Evolutionary conservation across 2,113 vertebrate genomes (phyloP).

Genomic region (Galemys pyrenaicus): DNA sequence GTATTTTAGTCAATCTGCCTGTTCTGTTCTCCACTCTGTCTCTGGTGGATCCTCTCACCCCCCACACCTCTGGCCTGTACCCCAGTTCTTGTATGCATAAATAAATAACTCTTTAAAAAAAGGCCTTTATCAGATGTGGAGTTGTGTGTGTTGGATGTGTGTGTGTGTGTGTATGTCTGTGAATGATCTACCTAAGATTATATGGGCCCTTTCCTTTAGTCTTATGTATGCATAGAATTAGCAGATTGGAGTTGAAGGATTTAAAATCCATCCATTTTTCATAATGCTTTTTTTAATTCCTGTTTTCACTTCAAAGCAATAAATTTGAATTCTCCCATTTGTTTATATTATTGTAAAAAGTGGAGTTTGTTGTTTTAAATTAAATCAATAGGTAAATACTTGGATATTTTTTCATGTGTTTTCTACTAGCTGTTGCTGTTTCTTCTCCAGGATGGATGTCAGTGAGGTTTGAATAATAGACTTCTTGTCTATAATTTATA

Average conservation of each 20-base stretch:
- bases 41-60: too few species aligned
- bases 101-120: too few species aligned
- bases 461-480: constrained; percentile 38
- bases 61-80: too few species aligned
- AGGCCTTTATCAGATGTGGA: not conserved
- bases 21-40: too few species aligned
- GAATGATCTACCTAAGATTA: not conserved
- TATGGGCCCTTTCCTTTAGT: not conserved
- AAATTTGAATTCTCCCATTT: constrained; percentile 4
- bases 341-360: constrained; percentile 37
- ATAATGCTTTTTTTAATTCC: constrained; percentile 12
- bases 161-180: not conserved
- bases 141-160: not conserved
- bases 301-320: constrained; percentile 43
- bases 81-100: too few species aligned
- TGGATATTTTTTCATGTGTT: constrained; percentile 24
- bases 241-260: not conserved
- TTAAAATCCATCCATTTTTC: constrained; percentile 45
- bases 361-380: constrained; percentile 44
- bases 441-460: not conserved
- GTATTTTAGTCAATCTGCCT: too few species aligned
- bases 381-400: constrained; percentile 36
- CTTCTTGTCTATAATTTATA: constrained; percentile 72
- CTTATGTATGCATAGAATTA: not conserved
- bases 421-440: constrained; percentile 26